Conservation (phyloP, 2,888 invertebrate species). For the Sphaeridia pumilis region DNA sequence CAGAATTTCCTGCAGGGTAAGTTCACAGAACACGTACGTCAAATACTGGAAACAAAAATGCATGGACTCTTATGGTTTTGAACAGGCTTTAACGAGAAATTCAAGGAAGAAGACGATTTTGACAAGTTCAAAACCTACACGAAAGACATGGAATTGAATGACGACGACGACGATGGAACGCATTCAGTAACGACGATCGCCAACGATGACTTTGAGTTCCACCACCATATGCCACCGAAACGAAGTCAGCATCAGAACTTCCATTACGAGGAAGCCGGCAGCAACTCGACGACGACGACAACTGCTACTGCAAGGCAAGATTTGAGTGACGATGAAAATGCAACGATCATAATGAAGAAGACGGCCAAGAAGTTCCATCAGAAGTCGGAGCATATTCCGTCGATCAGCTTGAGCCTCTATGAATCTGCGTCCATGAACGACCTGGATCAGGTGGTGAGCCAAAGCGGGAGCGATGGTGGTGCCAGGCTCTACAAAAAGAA, state of each 20-base stretch:
- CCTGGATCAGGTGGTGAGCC: constrained; percentile 7
- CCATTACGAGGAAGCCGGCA: neutral
- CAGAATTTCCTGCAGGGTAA: constrained; percentile 7
- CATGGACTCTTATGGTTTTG: neutral
- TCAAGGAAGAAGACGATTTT: neutral
- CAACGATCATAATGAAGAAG: neutral
- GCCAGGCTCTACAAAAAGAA: constrained; percentile 10
- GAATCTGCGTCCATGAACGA: constrained; percentile 13
- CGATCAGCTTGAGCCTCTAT: neutral
- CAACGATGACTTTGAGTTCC: constrained; percentile 22
- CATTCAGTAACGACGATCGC: constrained; percentile 19
- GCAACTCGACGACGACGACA: neutral
- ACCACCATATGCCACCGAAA: constrained; percentile 3
- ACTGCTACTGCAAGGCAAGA: neutral
- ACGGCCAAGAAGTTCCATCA: neutral
- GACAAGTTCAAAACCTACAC: constrained; percentile 15
- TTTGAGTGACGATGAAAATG: neutral
- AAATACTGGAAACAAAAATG: neutral
- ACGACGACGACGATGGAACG: constrained; percentile 3
- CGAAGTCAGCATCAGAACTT: neutral
- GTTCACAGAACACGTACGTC: neutral
- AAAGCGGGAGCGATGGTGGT: neutral
- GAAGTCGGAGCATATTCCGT: neutral
- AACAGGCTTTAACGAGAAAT: constrained; percentile 11
- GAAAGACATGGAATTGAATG: constrained; percentile 7